Evolutionary conservation across 2,113 vertebrate genomes (phyloP), one percentile per base, ranked within the genome.

Genomic region (Phylloscopus whistleri): DNA sequence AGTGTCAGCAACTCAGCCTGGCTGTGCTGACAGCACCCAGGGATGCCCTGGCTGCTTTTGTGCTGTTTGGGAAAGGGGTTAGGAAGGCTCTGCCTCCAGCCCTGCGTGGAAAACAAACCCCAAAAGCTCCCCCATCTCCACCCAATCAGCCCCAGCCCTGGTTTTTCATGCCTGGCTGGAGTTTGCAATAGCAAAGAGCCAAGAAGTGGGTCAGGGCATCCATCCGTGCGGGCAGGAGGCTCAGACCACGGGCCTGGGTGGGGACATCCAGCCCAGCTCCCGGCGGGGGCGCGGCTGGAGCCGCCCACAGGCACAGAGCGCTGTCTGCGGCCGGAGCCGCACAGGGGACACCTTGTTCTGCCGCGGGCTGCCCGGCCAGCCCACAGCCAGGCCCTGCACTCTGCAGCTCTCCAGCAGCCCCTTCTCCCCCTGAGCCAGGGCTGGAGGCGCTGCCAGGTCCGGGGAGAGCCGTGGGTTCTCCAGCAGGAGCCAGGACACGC

Each of bases 141-240:
- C 12, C 9, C 33, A n/a, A 78, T 74, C 60, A 94, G 74, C 56
- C 90, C 41, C 59, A 78, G 88, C 88, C 48, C 84, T 31, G 69
- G 69, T 10, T 67, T 90, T 83, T 91, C 87, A 78, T n/a, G 88
- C 88, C 85, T 79, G 93, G 89, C 67, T 92, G 93, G 80, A 74
- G 51, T 52, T 41, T 8, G 58, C 48, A 63, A 67, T 0, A 84
- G 84, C 94, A 77, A 69, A 94, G 84, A 81, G 68, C 60, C 55
- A 41, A 27, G 27, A 95, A 94, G 37, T 92, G 87, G 93, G 83
- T 93, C 95, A 92, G 86, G n/a, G 85, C 90, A 90, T 78, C 93
- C 82, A 33, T 75, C 92, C 31, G 6, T 82, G 82, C 69, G 53
- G 28, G 28, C 64, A 74, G 77, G 56, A 90, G 64, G 75, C 30